phyloP scores from a whole-genome alignment of 2,888 invertebrate genomes.

The Stenichneumon culpator region DNA sequence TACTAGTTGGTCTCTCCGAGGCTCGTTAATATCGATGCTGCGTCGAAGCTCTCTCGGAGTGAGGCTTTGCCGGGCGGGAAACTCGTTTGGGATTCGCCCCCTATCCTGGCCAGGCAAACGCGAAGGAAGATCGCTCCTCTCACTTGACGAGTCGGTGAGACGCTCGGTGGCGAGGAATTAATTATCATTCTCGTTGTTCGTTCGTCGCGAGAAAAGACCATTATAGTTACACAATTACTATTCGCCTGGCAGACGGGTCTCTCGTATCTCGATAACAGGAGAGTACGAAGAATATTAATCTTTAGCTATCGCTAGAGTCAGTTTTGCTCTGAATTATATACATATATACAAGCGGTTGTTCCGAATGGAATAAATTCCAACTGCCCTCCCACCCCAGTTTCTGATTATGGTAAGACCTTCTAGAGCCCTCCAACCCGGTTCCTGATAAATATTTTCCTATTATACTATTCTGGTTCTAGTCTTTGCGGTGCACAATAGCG shows the following conservation, averaged over 20 bases:
- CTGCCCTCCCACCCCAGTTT: too few species aligned
- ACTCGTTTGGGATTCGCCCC: constrained; percentile 65
- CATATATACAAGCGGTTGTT: not conserved
- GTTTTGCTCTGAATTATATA: constrained; percentile 24
- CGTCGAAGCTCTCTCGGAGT: constrained; percentile 40
- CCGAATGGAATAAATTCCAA: too few species aligned
- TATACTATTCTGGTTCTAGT: too few species aligned
- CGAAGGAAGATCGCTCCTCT: constrained; percentile 14
- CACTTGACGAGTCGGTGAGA: constrained; percentile 10
- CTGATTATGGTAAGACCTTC: too few species aligned
- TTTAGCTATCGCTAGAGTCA: not conserved
- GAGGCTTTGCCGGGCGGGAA: constrained; percentile 33
- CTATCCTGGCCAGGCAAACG: constrained; percentile 3
- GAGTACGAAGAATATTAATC: constrained; percentile 46
- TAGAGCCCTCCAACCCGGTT: too few species aligned
- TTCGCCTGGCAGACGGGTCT: constrained; percentile 26
- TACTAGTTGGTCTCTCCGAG: constrained; percentile 46
- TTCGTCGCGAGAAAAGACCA: constrained; percentile 35
- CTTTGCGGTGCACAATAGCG: too few species aligned
- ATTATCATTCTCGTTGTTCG: constrained; percentile 57
- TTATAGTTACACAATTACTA: constrained; percentile 52
- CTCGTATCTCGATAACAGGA: constrained; percentile 31
- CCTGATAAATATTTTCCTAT: too few species aligned
- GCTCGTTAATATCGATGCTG: constrained; percentile 62
- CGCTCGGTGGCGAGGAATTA: constrained; percentile 42